Evolutionary conservation across 2,797 vertebrate genomes (phyloP).

Genomic region (Anolis apletophallus): DNA sequence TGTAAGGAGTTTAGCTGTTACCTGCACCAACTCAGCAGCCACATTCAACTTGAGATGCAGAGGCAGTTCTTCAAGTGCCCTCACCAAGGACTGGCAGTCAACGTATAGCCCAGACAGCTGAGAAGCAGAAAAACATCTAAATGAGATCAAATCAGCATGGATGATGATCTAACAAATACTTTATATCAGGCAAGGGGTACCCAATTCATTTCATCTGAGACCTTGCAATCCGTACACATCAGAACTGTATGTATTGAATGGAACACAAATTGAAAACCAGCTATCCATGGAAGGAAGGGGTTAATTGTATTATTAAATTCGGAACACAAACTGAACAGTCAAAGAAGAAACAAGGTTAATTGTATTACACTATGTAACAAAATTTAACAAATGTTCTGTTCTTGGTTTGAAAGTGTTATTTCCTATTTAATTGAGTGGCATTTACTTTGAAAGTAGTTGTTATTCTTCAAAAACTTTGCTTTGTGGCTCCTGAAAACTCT

Average conservation of each 20-base stretch:
- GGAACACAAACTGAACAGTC: too few species aligned
- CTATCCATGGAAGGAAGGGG: not conserved
- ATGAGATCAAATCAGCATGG: not conserved
- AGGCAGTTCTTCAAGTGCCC: conserved; percentile 87
- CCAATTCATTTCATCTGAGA: not conserved
- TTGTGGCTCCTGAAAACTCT: too few species aligned
- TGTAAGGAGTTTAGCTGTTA: conserved; percentile 58
- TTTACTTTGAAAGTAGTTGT: too few species aligned
- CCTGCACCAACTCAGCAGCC: conserved; percentile 89
- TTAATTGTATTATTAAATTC: not conserved
- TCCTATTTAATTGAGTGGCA: too few species aligned
- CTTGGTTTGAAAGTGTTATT: too few species aligned
- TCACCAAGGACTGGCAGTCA: conserved; percentile 85
- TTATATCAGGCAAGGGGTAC: not conserved
- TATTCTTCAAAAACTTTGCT: too few species aligned
- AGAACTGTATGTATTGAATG: not conserved
- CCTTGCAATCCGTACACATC: too few species aligned
- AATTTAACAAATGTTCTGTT: too few species aligned
- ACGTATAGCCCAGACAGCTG: conserved; percentile 84
- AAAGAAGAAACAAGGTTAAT: too few species aligned
- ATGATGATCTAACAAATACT: not conserved
- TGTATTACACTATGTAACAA: too few species aligned
- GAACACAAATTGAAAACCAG: not conserved
- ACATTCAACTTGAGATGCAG: conserved; percentile 87
- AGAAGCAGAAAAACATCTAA: conserved; percentile 24